Conservation (phyloP, 1,140 invertebrate species). For the Euschistus heros region DNA sequence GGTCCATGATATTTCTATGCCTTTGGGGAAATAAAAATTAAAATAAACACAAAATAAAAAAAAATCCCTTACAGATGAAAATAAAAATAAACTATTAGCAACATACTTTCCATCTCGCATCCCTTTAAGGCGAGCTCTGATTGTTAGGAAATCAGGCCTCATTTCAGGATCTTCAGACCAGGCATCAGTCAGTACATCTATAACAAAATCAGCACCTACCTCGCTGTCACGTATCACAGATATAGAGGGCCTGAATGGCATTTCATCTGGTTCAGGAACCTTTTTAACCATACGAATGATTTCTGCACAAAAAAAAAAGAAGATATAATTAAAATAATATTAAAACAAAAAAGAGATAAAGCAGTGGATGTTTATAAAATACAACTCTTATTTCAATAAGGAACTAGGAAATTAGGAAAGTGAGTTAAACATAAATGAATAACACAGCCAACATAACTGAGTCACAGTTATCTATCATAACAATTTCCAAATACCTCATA, state of each 20-base stretch:
- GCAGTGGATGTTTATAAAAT: neutral
- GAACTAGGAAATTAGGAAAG: too few relatives aligned
- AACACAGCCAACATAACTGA: neutral
- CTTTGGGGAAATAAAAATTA: conserved; percentile 36
- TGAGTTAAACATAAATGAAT: neutral
- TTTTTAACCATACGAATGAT: conserved; percentile 69
- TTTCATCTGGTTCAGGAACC: conserved; percentile 47
- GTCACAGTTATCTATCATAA: neutral
- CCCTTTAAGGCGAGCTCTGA: conserved; percentile 67
- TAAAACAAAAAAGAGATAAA: too few relatives aligned
- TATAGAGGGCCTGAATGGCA: conserved; percentile 66
- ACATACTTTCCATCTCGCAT: conserved; percentile 74
- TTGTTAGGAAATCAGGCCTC: conserved; percentile 69
- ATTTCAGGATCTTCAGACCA: conserved; percentile 73
- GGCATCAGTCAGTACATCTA: conserved; percentile 69
- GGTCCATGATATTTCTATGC: conserved; percentile 85
- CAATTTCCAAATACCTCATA: neutral
- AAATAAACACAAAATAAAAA: neutral
- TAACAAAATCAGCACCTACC: conserved; percentile 54
- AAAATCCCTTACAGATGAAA: neutral
- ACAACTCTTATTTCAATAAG: neutral
- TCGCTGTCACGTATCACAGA: conserved; percentile 51
- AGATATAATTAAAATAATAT: neutral
- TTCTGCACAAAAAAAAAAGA: conserved; percentile 41
- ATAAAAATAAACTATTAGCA: neutral